Conservation (phyloP, 2,113 vertebrate species). For the Microtus richardsoni region DNA sequence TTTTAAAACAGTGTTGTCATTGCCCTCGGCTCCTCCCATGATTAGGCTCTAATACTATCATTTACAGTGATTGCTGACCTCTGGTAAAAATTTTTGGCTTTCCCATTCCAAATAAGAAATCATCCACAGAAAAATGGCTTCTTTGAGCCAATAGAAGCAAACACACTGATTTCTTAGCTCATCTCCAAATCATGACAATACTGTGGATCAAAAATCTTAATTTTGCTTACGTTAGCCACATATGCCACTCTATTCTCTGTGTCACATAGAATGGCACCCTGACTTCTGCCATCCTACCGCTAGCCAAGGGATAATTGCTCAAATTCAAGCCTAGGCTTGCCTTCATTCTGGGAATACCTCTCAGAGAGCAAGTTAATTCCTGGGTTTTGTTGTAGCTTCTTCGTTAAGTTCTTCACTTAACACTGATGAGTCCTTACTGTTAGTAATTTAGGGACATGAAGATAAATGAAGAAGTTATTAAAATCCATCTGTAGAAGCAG, state of each 20-base stretch:
- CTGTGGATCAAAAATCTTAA: conserved; percentile 14
- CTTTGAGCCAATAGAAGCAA: not conserved
- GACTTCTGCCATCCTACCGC: conserved; percentile 68
- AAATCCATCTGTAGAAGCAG: not conserved
- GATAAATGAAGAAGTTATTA: not conserved
- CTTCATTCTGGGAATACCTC: not conserved
- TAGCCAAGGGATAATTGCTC: conserved; percentile 82
- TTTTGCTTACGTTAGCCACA: conserved; percentile 56
- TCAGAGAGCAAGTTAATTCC: not conserved
- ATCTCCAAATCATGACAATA: not conserved
- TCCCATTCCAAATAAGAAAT: not conserved
- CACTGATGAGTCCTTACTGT: not conserved
- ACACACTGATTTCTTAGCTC: not conserved
- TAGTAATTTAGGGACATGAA: conserved; percentile 9
- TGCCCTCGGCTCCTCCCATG: not conserved
- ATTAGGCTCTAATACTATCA: not conserved
- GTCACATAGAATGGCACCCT: conserved; percentile 67
- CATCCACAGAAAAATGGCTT: not conserved
- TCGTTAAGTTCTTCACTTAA: conserved; percentile 47
- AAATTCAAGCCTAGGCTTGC: conserved; percentile 61
- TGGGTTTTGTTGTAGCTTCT: not conserved
- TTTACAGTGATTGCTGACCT: not conserved
- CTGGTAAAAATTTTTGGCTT: not conserved
- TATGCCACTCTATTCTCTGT: conserved; percentile 66
- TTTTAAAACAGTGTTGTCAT: not conserved